These are phyloP conservation scores for Zonitis immaculata DNA, from an alignment of 2,888 invertebrate genomes.

Conservation along the genomic window DNA sequence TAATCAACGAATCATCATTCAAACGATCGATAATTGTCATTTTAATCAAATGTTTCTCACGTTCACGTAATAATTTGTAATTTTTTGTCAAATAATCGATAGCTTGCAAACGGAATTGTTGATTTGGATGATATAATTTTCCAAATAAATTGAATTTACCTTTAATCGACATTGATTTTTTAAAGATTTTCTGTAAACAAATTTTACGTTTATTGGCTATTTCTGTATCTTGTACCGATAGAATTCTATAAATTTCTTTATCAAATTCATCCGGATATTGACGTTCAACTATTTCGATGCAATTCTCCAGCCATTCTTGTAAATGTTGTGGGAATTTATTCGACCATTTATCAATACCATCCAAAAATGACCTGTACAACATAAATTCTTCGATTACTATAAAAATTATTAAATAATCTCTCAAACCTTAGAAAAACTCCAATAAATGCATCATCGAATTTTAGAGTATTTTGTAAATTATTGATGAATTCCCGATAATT, in stretches of 20 bases:
- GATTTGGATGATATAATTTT: conserved; percentile 67
- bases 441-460: conserved; percentile 55
- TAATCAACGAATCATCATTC: conserved; percentile 60
- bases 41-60: conserved; percentile 58
- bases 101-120: conserved; percentile 62
- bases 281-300: conserved; percentile 60
- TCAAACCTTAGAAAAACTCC: conserved; percentile 57
- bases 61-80: conserved; percentile 50
- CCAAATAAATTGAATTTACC: conserved; percentile 54
- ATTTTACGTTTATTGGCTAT: conserved; percentile 22
- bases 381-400: background rate
- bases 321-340: conserved; percentile 27
- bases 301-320: conserved; percentile 38
- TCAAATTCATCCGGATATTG: conserved; percentile 72
- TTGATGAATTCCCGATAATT: conserved; percentile 55
- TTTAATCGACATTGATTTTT: conserved; percentile 27
- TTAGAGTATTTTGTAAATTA: conserved; percentile 57
- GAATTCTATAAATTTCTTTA: conserved; percentile 57
- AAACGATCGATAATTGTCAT: conserved; percentile 62
- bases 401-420: conserved; percentile 24
- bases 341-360: conserved; percentile 27
- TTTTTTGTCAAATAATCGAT: conserved; percentile 60
- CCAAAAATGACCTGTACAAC: conserved; percentile 36
- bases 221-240: conserved; percentile 33
- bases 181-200: conserved; percentile 35